Conservation (phyloP, 2,888 invertebrate genomes). For the Brachyptera risi region DNA sequence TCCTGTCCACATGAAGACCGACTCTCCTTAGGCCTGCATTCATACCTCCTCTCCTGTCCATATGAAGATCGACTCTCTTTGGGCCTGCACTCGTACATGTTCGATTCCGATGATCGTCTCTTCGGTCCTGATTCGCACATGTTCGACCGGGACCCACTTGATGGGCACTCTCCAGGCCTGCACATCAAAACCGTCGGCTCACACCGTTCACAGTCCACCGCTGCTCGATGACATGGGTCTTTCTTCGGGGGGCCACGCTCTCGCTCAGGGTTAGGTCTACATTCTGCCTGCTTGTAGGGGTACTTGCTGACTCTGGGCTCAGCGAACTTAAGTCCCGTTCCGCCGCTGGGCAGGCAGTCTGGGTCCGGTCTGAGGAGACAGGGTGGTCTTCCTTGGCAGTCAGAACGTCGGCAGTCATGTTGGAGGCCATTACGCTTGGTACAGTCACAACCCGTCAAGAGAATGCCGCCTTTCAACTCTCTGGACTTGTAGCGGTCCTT, state of each 20-base stretch:
- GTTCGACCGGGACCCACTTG: too few species aligned
- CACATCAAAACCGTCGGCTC: background rate
- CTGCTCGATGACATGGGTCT: background rate
- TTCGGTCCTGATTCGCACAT: too few species aligned
- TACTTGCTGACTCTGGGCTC: conserved; percentile 1
- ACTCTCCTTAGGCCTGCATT: too few species aligned
- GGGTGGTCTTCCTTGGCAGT: conserved; percentile 51
- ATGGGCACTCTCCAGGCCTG: background rate
- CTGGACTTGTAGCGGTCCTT: conserved; percentile 41
- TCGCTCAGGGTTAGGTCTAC: background rate
- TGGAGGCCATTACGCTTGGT: conserved; percentile 57
- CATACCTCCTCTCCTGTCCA: too few species aligned
- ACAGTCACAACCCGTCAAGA: conserved; percentile 56
- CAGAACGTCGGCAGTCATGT: conserved; percentile 54
- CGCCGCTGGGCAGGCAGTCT: conserved; percentile 45
- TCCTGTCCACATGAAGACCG: too few species aligned
- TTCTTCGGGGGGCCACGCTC: background rate
- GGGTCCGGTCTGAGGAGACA: conserved; percentile 54
- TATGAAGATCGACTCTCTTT: too few species aligned
- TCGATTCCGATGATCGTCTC: too few species aligned
- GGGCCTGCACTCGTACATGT: too few species aligned
- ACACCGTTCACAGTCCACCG: background rate
- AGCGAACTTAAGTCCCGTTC: conserved; percentile 52
- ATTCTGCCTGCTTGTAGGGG: background rate
- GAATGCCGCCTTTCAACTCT: conserved; percentile 53